Base-by-base conservation (phyloP, 2,888 invertebrate genomes). In the Macrophya alboannulata region DNA sequence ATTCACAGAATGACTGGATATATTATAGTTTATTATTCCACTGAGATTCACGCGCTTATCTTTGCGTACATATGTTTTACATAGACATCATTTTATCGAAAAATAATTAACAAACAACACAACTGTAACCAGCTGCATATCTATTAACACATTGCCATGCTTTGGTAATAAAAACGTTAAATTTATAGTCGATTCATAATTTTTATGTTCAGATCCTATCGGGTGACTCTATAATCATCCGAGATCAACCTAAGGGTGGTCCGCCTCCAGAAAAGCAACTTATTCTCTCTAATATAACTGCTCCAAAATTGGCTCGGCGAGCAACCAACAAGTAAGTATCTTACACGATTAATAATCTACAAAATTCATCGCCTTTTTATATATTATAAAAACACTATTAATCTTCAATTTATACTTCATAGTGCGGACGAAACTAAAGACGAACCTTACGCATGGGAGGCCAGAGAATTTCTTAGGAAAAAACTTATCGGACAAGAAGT, bases 361-460 rank as follows among this genome's bases (percentile, higher is more conserved):
- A 17, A 21, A 59, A 71, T 25, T 15, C 86, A 79, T 76, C 76
- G 86, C 83, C 25, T 25, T 12, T 25, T 62, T 10, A 3, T 62
- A 62, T 8, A 25, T 25, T 21, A 10, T 72, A 1, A 40, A 10
- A 43, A 43, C 85, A 86, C 55, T 87, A 86, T 86, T 84, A 87
- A 84, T 62, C 81, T 25, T 51, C n/a, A 43, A 45, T 74, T 59
- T 86, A 65, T 40, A 71, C 21, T 84, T 92, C 91, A 48, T 93
- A 96, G 95, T 93, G 95, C 95, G 68, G 95, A 95, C 72, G 97
- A 97, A 91, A 95, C 96, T 15, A 97, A 96, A 93, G 98, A 98
- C 93, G 98, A 99, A 94, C 98, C 99, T 1, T 99, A 95, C 95
- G 99, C 99, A 0, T 99, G 99, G 99, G 99, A 99, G 92, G 98